These are phyloP conservation scores for Heliconius hermathena DNA, from an alignment of 1,140 invertebrate species.

Conservation along the genomic window DNA sequence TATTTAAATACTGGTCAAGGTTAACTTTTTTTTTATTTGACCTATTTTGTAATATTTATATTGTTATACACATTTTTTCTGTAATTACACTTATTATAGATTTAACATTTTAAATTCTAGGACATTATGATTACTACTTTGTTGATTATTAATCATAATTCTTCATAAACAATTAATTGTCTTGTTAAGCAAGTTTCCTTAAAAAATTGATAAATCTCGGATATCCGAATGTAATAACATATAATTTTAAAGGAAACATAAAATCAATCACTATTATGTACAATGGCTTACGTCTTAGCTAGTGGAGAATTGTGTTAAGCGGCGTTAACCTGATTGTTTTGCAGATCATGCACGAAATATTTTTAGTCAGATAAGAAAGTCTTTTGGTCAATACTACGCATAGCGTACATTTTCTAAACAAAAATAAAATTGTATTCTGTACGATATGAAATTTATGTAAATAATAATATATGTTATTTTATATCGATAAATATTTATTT, in stretches of 20 bases:
- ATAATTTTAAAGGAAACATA: constrained; percentile 4
- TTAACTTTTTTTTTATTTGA: not conserved
- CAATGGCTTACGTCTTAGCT: not conserved
- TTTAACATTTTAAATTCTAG: not conserved
- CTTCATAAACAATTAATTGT: not conserved
- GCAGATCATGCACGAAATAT: constrained; percentile 40
- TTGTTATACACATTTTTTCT: not conserved
- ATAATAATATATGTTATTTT: not conserved
- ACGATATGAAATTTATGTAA: not conserved
- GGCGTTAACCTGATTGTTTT: constrained; percentile 36
- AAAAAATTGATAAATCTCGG: constrained; percentile 15
- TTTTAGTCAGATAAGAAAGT: constrained; percentile 33
- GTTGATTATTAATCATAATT: not conserved
- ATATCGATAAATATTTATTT: too few species aligned
- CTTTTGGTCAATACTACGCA: constrained; percentile 29
- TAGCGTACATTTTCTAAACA: not conserved
- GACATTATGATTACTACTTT: not conserved
- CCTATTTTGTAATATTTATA: not conserved
- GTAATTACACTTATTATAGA: not conserved
- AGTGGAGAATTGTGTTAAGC: constrained; percentile 22
- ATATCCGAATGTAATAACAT: not conserved
- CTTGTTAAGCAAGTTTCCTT: not conserved
- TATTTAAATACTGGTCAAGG: constrained; percentile 3
- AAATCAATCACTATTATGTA: not conserved
- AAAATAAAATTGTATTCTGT: not conserved